Conservation (phyloP, 2,113 vertebrate genomes). For the Myiagra hebetior region DNA sequence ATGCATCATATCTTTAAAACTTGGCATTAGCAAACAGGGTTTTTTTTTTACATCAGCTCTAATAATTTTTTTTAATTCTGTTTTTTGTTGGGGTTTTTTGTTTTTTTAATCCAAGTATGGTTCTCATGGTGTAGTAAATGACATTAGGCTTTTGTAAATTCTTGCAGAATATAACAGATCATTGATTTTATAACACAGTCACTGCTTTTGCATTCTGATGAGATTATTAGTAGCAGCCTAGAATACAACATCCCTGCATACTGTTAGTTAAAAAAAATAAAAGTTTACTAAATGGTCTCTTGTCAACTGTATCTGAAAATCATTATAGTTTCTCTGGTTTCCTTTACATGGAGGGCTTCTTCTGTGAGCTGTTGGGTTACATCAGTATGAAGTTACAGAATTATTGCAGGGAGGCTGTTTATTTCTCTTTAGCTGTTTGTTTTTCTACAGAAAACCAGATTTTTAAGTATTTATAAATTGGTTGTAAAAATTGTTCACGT, state of each 20-base stretch:
- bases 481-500: constrained; percentile 23
- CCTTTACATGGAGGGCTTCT: constrained; percentile 66
- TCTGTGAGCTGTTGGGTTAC: constrained; percentile 69
- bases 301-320: constrained; percentile 87
- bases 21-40: constrained; percentile 21
- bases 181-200: constrained; percentile 92
- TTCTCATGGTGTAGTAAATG: constrained; percentile 86
- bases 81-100: constrained; percentile 71
- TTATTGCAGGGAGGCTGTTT: constrained; percentile 57
- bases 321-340: constrained; percentile 79
- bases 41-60: constrained; percentile 63
- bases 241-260: constrained; percentile 82
- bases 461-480: constrained; percentile 50
- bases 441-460: constrained; percentile 14
- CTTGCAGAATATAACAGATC: constrained; percentile 91
- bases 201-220: constrained; percentile 91
- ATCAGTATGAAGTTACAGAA: constrained; percentile 68
- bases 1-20: constrained; percentile 35
- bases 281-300: constrained; percentile 88
- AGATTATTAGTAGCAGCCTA: constrained; percentile 89
- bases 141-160: constrained; percentile 92
- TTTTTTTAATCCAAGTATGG: constrained; percentile 81
- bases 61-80: constrained; percentile 68
- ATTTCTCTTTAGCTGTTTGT: constrained; percentile 28
- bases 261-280: constrained; percentile 87